phyloP scores from a whole-genome alignment of 2,797 vertebrate genomes.

The Crenichthys baileyi region DNA sequence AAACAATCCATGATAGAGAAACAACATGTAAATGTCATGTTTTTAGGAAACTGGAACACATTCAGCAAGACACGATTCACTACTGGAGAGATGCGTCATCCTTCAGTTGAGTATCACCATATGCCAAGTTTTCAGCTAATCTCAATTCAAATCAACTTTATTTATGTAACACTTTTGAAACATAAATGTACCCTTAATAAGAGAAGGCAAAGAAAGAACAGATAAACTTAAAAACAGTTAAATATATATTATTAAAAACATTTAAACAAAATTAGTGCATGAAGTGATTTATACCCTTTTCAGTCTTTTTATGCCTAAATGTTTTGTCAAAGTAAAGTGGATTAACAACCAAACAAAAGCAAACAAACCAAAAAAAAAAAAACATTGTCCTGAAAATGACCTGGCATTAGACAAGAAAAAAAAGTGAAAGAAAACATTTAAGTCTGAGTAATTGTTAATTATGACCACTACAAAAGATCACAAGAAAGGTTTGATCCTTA shows the following conservation, averaged over 20 bases:
- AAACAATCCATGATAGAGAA: neutral
- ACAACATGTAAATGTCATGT: neutral
- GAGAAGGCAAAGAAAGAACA: neutral
- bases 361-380: neutral
- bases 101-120: too few species aligned
- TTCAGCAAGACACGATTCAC: neutral
- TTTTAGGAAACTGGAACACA: too few species aligned
- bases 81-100: too few species aligned
- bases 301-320: neutral
- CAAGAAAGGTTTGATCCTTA: neutral
- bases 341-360: neutral
- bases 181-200: neutral
- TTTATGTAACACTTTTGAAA: neutral
- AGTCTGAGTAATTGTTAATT: neutral
- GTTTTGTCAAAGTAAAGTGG: neutral
- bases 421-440: neutral
- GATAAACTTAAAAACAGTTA: neutral
- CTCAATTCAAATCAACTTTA: neutral
- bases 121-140: neutral
- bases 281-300: neutral
- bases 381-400: neutral
- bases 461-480: neutral
- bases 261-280: neutral
- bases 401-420: neutral
- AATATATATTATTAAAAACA: neutral